Evolutionary conservation across 2,797 vertebrate species (phyloP).

Genomic region (Myripristis jacobus): DNA sequence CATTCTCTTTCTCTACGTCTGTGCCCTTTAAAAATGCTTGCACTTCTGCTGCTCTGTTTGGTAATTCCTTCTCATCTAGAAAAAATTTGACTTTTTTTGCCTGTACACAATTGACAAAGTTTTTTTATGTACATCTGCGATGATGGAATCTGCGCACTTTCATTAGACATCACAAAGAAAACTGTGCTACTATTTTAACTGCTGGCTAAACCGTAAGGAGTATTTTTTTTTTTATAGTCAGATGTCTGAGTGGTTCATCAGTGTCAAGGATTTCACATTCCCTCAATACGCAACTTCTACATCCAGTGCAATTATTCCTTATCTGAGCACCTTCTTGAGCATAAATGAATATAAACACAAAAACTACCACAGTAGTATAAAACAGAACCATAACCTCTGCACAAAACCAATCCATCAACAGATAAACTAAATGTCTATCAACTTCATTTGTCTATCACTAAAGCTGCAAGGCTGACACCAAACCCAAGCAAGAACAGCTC

Average conservation of each 20-base stretch:
- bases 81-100: constrained; percentile 15
- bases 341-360: constrained; percentile 67
- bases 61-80: constrained; percentile 33
- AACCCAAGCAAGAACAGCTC: constrained; percentile 27
- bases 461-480: constrained; percentile 51
- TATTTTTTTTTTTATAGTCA: constrained; percentile 58
- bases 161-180: constrained; percentile 43
- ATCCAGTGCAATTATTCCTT: constrained; percentile 79
- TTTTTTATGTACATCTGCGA: constrained; percentile 27
- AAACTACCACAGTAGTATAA: constrained; percentile 79
- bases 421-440: constrained; percentile 52
- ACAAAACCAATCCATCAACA: constrained; percentile 67
- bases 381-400: constrained; percentile 61
- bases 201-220: constrained; percentile 63
- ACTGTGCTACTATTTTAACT: constrained; percentile 67
- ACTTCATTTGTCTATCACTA: constrained; percentile 24
- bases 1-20: neutral
- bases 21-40: constrained; percentile 27
- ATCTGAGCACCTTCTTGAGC: constrained; percentile 75
- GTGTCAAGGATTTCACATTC: constrained; percentile 75
- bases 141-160: constrained; percentile 23
- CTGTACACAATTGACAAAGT: constrained; percentile 16
- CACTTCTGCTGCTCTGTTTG: constrained; percentile 13
- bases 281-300: constrained; percentile 68
- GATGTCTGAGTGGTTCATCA: constrained; percentile 69